These are phyloP conservation scores for Calidris pugnax DNA, from an alignment of 2,113 vertebrate genomes.

Conservation along the genomic window DNA sequence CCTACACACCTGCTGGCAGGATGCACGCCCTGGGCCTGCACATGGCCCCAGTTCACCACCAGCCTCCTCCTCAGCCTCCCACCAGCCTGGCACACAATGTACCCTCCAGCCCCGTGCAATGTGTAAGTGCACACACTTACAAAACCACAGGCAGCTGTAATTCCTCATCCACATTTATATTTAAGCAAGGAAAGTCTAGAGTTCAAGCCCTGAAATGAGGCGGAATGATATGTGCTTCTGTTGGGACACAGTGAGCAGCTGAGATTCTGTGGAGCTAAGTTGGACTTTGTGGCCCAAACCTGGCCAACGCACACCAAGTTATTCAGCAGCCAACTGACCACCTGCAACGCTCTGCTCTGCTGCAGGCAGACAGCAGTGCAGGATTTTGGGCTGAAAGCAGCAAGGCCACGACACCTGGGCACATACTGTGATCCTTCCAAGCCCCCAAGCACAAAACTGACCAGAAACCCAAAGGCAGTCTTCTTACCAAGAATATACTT, in stretches of 20 bases:
- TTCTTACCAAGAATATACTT: background rate
- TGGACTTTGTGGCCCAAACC: background rate
- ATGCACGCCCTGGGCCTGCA: background rate
- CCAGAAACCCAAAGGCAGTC: background rate
- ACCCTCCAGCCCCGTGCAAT: background rate
- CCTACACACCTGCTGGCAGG: background rate
- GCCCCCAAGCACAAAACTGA: background rate
- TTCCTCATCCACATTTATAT: background rate
- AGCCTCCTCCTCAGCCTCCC: background rate
- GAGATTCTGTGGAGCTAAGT: background rate
- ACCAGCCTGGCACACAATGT: background rate
- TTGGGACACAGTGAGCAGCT: fast-evolving
- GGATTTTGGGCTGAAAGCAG: background rate
- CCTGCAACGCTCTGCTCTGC: background rate
- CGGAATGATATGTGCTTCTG: background rate
- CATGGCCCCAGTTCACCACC: background rate
- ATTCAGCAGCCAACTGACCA: background rate
- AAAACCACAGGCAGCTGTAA: background rate
- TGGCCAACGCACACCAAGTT: fast-evolving
- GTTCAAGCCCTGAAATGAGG: background rate
- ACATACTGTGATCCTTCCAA: background rate
- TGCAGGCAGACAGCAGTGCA: background rate
- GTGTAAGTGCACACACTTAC: background rate
- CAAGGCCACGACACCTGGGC: background rate
- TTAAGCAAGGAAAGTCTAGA: background rate